Base-by-base conservation (phyloP, 2,888 invertebrate species). In the Therioaphis trifolii region DNA sequence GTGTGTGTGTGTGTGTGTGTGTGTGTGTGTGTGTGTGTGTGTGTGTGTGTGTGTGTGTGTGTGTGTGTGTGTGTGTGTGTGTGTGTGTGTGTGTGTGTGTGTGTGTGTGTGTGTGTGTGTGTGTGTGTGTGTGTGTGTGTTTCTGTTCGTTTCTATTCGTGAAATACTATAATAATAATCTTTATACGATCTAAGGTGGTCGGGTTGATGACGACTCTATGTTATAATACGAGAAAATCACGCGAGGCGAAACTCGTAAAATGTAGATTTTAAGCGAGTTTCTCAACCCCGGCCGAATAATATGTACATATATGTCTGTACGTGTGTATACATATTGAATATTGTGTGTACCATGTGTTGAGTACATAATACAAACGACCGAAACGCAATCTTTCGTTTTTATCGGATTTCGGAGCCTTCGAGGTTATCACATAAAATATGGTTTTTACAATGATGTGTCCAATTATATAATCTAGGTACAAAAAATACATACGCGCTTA, bases 241-340 rank as follows among this genome's bases (percentile, higher is more conserved):
- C 2, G 66, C 3, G 63, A 66, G 43, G 46, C 43, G 27, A 84
- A 76, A 68, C 75, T 58, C 63, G 68, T 58, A 84, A 77, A 75
- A 69, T 69, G 52, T 84, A 76, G 58, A 84, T 77, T 77, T 84
- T 58, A 76, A 58, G 58, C 43, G n/a, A 29, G 46, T 55, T 14
- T 27, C 21, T 52, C 43, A 52, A 75, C 66, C 52, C 66, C n/a
- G 79, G 46, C 63, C 18, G 18, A 12, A 76, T 49, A 24, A 72
- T 80, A 71, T 71, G 9, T n/a, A n/a, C n/a, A n/a, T n/a, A 35
- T 71, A 0, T 55, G 21, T 55, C 18, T 9, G 24, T 46, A 35
- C n/a, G 46, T 52, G n/a, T 1, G 9, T 52, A 35, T 7, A 3
- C 7, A 35, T 35, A 35, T 35, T 7, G 35, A 35, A 7, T 35